Percentiles rank a stretch among this genome's conserved stretches.
Evolutionary conservation across 2,797 vertebrate genomes (phyloP).

Genomic region (Rhodeus uyekii): DNA sequence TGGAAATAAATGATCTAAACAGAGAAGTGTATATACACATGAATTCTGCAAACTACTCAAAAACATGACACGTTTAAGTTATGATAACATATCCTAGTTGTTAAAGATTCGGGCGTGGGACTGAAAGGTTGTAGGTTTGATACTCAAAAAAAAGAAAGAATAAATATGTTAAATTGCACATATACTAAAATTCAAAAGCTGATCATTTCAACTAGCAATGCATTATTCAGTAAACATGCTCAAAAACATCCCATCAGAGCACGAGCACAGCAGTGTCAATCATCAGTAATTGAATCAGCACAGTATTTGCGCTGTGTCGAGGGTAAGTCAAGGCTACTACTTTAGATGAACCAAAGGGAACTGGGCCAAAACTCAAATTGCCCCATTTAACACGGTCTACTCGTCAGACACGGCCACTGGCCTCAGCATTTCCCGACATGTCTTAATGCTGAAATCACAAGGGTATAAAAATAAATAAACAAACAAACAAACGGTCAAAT

Average conservation of each 20-base stretch:
- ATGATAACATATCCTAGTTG: background rate
- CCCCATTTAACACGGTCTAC: conserved; percentile 21
- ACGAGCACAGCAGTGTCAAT: background rate
- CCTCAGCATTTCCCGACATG: background rate
- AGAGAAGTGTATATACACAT: background rate
- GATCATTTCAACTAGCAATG: background rate
- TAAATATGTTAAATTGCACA: no score
- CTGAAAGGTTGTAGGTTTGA: background rate
- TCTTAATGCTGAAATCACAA: background rate
- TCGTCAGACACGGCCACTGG: background rate
- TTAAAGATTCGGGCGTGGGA: background rate
- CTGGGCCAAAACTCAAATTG: conserved; percentile 39
- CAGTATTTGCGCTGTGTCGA: background rate
- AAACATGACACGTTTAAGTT: background rate
- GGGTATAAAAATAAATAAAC: no score
- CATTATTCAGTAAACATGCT: conserved; percentile 11
- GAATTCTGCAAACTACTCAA: background rate
- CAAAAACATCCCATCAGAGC: background rate
- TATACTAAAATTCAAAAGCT: no score
- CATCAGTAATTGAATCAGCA: background rate
- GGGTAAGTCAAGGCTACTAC: conserved; percentile 6
- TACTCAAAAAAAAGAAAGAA: background rate
- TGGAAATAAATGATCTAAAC: background rate
- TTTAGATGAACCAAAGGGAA: conserved; percentile 1
- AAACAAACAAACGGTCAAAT: no score